Percentiles rank a stretch among this genome's conserved stretches.
These are phyloP conservation scores for Podarcis muralis DNA, from an alignment of 2,113 vertebrate genomes.

Conservation along the genomic window DNA sequence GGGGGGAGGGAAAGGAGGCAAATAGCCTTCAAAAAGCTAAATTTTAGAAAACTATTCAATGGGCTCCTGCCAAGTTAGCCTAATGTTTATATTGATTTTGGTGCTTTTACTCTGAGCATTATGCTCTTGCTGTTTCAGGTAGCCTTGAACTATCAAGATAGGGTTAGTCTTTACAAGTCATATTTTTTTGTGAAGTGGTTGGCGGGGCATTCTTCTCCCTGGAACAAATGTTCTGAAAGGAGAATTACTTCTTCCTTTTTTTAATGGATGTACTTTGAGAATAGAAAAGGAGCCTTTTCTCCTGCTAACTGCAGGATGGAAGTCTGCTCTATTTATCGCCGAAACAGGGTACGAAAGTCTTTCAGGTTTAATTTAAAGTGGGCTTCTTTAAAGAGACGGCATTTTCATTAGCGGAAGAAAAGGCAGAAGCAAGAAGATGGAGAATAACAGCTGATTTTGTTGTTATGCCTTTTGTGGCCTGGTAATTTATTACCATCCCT, in stretches of 20 bases:
- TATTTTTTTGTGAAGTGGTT: conserved; percentile 83
- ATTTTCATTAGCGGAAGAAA: conserved; percentile 67
- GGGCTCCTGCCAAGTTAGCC: conserved; percentile 71
- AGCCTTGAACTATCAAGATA: conserved; percentile 80
- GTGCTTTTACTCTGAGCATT: conserved; percentile 71
- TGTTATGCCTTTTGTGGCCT: conserved; percentile 72
- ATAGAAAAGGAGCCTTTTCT: conserved; percentile 68
- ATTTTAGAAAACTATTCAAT: conserved; percentile 68
- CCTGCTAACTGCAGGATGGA: conserved; percentile 72
- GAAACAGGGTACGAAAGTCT: conserved; percentile 76
- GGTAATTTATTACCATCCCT: conserved; percentile 90
- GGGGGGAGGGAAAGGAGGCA: conserved; percentile 43
- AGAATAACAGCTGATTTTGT: conserved; percentile 67
- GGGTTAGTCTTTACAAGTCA: conserved; percentile 85
- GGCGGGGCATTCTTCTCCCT: conserved; percentile 76
- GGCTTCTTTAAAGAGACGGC: conserved; percentile 77
- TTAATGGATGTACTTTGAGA: conserved; percentile 76
- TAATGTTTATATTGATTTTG: conserved; percentile 78
- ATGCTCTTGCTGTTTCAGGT: conserved; percentile 71
- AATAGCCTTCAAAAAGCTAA: conserved; percentile 69
- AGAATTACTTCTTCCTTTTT: conserved; percentile 77
- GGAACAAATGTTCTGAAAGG: conserved; percentile 84
- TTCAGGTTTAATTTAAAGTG: conserved; percentile 80
- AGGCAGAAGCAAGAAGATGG: conserved; percentile 64
- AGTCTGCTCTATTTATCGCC: conserved; percentile 78